Percentiles rank a stretch among this genome's conserved stretches.
These are phyloP conservation scores for Alca torda DNA, from an alignment of 2,797 vertebrate genomes.

Conservation along the genomic window DNA sequence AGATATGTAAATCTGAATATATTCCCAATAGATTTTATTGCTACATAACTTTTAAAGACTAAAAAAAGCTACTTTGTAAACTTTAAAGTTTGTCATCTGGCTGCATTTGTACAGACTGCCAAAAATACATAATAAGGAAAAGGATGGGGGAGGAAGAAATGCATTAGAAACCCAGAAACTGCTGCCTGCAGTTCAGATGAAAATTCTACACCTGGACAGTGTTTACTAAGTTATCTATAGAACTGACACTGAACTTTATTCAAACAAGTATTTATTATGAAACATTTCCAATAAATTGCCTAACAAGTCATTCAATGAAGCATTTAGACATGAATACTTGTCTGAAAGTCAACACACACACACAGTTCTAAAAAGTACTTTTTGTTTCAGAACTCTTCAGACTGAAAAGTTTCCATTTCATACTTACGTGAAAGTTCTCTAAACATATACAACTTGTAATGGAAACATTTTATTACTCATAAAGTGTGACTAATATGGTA, in stretches of 20 bases:
- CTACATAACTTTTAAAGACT: background rate
- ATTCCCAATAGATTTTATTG: background rate
- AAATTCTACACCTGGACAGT: background rate
- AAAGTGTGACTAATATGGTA: constrained; percentile 43
- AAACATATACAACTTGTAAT: background rate
- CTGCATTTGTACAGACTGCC: constrained; percentile 44
- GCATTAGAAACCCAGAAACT: constrained; percentile 9
- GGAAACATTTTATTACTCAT: constrained; percentile 21
- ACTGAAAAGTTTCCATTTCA: background rate
- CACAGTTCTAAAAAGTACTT: background rate
- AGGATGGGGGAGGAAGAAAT: background rate
- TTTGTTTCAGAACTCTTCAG: background rate
- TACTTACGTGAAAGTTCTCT: background rate
- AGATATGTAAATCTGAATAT: background rate
- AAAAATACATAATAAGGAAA: constrained; percentile 8
- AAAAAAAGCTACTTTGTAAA: constrained; percentile 9
- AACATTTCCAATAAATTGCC: background rate
- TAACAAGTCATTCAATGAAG: background rate
- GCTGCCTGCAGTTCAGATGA: background rate
- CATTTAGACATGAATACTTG: background rate
- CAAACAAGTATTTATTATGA: background rate
- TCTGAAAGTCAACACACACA: background rate
- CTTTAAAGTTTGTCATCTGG: constrained; percentile 18
- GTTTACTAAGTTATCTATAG: background rate
- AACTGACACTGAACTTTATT: background rate